Conservation (phyloP, 35 echinoderm and acorn worm species). For the Apostichopus californicus region DNA sequence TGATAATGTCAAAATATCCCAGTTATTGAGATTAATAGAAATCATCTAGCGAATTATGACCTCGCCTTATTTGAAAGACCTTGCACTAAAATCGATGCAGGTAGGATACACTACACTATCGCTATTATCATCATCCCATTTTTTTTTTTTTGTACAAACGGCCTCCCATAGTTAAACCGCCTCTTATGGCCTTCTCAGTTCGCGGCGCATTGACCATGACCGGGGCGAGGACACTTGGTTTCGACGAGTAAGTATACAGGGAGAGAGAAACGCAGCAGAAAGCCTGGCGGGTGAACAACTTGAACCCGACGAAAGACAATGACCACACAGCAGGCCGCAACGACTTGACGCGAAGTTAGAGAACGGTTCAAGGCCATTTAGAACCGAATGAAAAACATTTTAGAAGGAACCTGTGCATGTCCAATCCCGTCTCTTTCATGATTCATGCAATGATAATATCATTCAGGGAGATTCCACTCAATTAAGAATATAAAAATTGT, state of each 20-base stretch:
- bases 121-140: neutral
- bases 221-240: neutral
- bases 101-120: neutral
- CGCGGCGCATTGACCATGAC: constrained; percentile 1
- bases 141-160: neutral
- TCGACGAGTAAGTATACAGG: neutral
- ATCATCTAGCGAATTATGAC: constrained; percentile 14
- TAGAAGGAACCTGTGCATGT: no score
- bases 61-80: neutral
- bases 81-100: constrained; percentile 3
- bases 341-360: neutral
- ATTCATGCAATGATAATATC: no score
- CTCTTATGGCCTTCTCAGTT: constrained; percentile 5
- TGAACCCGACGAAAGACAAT: constrained; percentile 3
- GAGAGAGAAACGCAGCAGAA: neutral
- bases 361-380: neutral
- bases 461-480: no score
- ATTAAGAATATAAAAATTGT: no score
- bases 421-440: no score
- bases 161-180: constrained; percentile 15
- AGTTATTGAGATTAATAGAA: constrained; percentile 1
- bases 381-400: no score
- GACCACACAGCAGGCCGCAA: neutral
- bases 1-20: neutral
- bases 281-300: neutral